Conservation (phyloP, 2,888 invertebrate species). For the Tetrapedia diversipes region DNA sequence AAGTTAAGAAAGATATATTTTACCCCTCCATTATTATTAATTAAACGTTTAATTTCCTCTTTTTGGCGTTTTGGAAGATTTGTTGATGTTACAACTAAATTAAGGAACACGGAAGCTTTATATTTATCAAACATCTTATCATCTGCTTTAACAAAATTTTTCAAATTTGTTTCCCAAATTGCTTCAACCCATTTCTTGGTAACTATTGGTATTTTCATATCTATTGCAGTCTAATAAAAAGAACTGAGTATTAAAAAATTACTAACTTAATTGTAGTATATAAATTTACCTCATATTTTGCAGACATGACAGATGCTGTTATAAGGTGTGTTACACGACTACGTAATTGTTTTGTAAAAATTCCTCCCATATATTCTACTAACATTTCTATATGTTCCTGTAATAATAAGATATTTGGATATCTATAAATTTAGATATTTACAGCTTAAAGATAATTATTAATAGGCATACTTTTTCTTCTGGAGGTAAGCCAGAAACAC, state of each 20-base stretch:
- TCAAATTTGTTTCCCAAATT: slow-evolving; percentile 90
- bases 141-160: slow-evolving; percentile 86
- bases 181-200: slow-evolving; percentile 90
- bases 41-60: slow-evolving; percentile 86
- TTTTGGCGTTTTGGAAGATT: slow-evolving; percentile 88
- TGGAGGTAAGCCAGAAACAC: slow-evolving; percentile 85
- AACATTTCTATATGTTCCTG: slow-evolving; percentile 86
- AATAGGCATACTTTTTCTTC: slow-evolving; percentile 81
- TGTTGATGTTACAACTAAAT: slow-evolving; percentile 91
- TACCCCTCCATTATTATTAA: slow-evolving; percentile 89
- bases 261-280: background rate
- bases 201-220: slow-evolving; percentile 88
- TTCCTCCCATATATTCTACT: slow-evolving; percentile 91
- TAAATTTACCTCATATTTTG: slow-evolving; percentile 88
- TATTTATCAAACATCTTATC: slow-evolving; percentile 86
- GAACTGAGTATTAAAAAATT: slow-evolving; percentile 1
- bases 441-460: background rate
- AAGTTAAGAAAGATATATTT: slow-evolving; percentile 38
- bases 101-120: slow-evolving; percentile 89
- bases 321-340: slow-evolving; percentile 91
- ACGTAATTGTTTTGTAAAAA: slow-evolving; percentile 86
- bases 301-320: slow-evolving; percentile 89
- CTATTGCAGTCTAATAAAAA: slow-evolving; percentile 86
- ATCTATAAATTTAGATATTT: background rate
- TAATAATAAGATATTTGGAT: slow-evolving; percentile 24